phyloP scores from a whole-genome alignment of 1,140 invertebrate genomes.

The Diorhabda carinulata region DNA sequence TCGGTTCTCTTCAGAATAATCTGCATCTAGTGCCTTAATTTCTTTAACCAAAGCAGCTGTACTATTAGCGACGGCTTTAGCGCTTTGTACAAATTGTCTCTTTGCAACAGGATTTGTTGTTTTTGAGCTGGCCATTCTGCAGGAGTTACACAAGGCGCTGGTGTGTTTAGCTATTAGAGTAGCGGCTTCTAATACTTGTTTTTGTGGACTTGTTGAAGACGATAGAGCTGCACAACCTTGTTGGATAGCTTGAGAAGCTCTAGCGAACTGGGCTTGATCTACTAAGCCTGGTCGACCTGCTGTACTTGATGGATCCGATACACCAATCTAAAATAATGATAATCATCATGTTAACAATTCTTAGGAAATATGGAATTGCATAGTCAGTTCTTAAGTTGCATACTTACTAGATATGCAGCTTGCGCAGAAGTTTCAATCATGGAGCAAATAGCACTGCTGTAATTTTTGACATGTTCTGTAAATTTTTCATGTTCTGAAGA shows the following conservation, averaged over 20 bases:
- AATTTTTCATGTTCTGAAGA: constrained; percentile 83
- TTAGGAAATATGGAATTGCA: no score
- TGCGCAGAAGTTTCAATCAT: constrained; percentile 92
- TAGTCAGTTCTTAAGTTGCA: no score
- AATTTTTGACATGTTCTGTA: constrained; percentile 77
- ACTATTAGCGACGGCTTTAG: constrained; percentile 95
- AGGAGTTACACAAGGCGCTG: constrained; percentile 91
- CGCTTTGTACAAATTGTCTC: constrained; percentile 94
- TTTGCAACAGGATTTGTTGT: constrained; percentile 92
- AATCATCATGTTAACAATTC: background rate
- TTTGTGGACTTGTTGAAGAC: constrained; percentile 73
- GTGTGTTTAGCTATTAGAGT: constrained; percentile 96
- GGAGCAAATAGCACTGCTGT: constrained; percentile 84
- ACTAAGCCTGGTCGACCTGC: constrained; percentile 88
- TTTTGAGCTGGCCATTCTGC: constrained; percentile 85
- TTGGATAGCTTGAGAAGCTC: constrained; percentile 86
- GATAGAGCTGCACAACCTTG: constrained; percentile 78
- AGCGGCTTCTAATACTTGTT: constrained; percentile 85
- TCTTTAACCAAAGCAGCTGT: constrained; percentile 92
- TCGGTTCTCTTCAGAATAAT: constrained; percentile 74
- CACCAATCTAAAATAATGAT: constrained; percentile 60
- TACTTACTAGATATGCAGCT: constrained; percentile 80
- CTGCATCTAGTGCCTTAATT: constrained; percentile 86
- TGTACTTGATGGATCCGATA: constrained; percentile 86
- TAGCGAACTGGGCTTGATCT: constrained; percentile 84